Conservation (phyloP, 2,797 vertebrate species). For the Enteromius anoplus region DNA sequence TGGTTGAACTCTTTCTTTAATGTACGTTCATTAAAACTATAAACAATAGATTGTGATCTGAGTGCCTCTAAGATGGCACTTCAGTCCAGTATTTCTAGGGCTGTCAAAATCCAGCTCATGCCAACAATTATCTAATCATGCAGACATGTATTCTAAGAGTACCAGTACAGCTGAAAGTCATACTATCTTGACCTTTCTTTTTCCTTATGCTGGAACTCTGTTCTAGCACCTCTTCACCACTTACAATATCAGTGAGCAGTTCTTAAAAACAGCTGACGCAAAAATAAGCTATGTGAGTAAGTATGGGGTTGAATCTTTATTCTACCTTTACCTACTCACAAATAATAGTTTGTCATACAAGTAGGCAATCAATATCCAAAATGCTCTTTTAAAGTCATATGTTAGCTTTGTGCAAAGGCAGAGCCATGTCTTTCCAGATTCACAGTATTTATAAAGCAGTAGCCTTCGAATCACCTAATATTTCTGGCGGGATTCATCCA, state of each 20-base stretch:
- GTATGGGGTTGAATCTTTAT: too few relatives aligned
- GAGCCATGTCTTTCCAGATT: background rate
- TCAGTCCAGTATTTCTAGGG: background rate
- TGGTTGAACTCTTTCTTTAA: too few relatives aligned
- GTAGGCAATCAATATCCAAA: background rate
- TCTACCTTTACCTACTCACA: background rate
- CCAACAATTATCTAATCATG: constrained; percentile 8
- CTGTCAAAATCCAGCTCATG: background rate
- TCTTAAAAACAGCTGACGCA: background rate
- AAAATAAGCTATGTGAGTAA: background rate
- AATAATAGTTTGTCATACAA: too few relatives aligned
- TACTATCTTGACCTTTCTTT: constrained; percentile 18
- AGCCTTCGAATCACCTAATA: background rate
- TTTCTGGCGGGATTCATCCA: background rate
- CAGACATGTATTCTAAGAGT: constrained; percentile 9
- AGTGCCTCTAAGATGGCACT: background rate
- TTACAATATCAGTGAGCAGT: constrained; percentile 15
- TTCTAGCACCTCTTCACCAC: constrained; percentile 15
- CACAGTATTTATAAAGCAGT: background rate
- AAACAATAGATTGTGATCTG: background rate
- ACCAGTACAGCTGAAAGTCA: constrained; percentile 27
- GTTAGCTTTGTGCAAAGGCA: background rate
- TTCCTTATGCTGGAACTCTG: constrained; percentile 28
- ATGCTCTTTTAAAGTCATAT: background rate
- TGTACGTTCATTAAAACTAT: background rate